Conservation (phyloP, 1,140 invertebrate genomes). For the Drosophila lacteicornis region DNA sequence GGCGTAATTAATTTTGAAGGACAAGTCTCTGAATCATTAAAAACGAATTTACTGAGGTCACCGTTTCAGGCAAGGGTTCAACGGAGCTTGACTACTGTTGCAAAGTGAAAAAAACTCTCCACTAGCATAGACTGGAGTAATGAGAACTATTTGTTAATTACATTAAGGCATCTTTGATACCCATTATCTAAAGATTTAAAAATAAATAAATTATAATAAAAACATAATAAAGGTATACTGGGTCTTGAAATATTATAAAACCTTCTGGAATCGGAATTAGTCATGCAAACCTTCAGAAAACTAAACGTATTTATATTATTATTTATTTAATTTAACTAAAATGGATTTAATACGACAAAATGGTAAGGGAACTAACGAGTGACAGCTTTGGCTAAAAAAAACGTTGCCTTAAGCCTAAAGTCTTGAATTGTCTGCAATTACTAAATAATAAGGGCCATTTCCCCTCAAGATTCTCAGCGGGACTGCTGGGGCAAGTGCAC, state of each 20-base stretch:
- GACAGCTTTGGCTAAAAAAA: too few relatives aligned
- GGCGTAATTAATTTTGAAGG: slow-evolving; percentile 56
- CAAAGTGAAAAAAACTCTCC: slow-evolving; percentile 14
- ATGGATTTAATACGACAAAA: too few relatives aligned
- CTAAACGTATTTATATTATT: too few relatives aligned
- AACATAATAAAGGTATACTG: too few relatives aligned
- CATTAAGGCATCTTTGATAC: too few relatives aligned
- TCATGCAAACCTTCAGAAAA: too few relatives aligned
- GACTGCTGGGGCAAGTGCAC: slow-evolving; percentile 22
- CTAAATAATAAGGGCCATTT: background rate
- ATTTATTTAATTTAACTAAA: too few relatives aligned
- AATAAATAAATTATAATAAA: background rate
- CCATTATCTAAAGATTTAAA: background rate
- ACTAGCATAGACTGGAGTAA: background rate
- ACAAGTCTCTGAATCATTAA: slow-evolving; percentile 49
- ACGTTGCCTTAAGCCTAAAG: too few relatives aligned
- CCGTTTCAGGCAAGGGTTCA: slow-evolving; percentile 27
- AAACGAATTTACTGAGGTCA: slow-evolving; percentile 53
- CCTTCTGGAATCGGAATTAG: too few relatives aligned
- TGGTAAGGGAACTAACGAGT: too few relatives aligned
- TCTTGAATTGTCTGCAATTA: background rate
- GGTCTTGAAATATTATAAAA: too few relatives aligned
- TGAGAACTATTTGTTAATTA: background rate
- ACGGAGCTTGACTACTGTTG: slow-evolving; percentile 24
- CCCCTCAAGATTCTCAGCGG: background rate